Evolutionary conservation across 1,140 invertebrate genomes (phyloP).

Genomic region (Helicoverpa armigera): DNA sequence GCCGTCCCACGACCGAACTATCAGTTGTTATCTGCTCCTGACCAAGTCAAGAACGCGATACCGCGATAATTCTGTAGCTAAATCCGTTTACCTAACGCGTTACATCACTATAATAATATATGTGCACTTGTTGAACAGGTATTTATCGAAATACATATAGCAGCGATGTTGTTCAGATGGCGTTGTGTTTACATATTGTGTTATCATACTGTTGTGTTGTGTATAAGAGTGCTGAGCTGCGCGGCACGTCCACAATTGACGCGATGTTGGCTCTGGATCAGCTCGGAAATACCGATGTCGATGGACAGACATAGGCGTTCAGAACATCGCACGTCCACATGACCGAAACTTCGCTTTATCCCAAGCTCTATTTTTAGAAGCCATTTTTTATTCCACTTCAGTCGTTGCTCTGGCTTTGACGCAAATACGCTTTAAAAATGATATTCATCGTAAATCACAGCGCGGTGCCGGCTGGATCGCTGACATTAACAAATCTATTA

Average conservation of each 20-base stretch:
- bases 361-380: constrained; percentile 74
- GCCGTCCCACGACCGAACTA: constrained; percentile 30
- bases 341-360: constrained; percentile 68
- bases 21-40: constrained; percentile 59
- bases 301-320: constrained; percentile 51
- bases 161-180: constrained; percentile 57
- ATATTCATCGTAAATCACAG: constrained; percentile 58
- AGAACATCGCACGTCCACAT: constrained; percentile 69
- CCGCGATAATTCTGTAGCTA: constrained; percentile 31
- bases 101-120: constrained; percentile 47
- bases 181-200: constrained; percentile 71
- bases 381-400: constrained; percentile 75
- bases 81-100: constrained; percentile 44
- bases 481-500: constrained; percentile 54
- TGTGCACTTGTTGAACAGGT: constrained; percentile 56
- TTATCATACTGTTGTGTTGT: constrained; percentile 64
- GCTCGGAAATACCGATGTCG: constrained; percentile 63
- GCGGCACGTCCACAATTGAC: constrained; percentile 74
- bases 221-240: constrained; percentile 61
- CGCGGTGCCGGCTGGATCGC: constrained; percentile 9
- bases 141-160: constrained; percentile 71
- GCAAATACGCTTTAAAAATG: constrained; percentile 66
- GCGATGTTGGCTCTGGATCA: constrained; percentile 73
- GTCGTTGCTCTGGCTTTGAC: constrained; percentile 69
- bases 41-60: constrained; percentile 55